phyloP scores from a whole-genome alignment of 2,113 vertebrate genomes.

The Tympanuchus pallidicinctus region DNA sequence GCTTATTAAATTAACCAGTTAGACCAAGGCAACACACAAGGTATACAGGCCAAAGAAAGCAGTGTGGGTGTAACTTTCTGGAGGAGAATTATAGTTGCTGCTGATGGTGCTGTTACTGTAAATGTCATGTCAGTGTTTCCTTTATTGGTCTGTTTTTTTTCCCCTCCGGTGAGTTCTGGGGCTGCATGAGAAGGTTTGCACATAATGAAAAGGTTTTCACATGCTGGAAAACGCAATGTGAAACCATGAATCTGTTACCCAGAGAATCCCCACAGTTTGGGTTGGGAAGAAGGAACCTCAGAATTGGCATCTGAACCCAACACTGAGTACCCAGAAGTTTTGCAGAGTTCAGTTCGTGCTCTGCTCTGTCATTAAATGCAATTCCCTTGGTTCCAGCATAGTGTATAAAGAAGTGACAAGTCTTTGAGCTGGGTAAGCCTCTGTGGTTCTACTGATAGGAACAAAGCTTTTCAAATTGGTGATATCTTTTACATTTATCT shows the following conservation, averaged over 20 bases:
- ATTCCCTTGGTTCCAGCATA: neutral
- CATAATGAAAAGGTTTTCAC: slow-evolving; percentile 3
- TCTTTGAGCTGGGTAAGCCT: accelerated
- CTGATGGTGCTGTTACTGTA: slow-evolving; percentile 57
- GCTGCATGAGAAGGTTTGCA: neutral
- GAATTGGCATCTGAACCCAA: neutral
- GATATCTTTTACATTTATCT: neutral
- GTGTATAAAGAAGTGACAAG: neutral
- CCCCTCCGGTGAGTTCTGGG: neutral
- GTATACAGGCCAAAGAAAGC: slow-evolving; percentile 66
- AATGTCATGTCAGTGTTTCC: slow-evolving; percentile 66
- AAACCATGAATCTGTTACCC: neutral
- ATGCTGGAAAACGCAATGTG: neutral
- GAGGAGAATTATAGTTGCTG: slow-evolving; percentile 42
- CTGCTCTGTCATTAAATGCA: accelerated
- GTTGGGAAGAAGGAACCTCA: neutral
- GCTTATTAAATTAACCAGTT: slow-evolving; percentile 51
- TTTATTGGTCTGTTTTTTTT: neutral
- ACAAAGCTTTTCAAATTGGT: neutral
- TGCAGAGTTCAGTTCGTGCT: accelerated
- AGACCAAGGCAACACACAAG: slow-evolving; percentile 1
- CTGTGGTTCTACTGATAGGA: neutral
- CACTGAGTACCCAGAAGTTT: neutral
- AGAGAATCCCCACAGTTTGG: neutral
- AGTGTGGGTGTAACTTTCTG: slow-evolving; percentile 39